Conservation (phyloP, 2,113 vertebrate species). For the Oenanthe oenanthe region DNA sequence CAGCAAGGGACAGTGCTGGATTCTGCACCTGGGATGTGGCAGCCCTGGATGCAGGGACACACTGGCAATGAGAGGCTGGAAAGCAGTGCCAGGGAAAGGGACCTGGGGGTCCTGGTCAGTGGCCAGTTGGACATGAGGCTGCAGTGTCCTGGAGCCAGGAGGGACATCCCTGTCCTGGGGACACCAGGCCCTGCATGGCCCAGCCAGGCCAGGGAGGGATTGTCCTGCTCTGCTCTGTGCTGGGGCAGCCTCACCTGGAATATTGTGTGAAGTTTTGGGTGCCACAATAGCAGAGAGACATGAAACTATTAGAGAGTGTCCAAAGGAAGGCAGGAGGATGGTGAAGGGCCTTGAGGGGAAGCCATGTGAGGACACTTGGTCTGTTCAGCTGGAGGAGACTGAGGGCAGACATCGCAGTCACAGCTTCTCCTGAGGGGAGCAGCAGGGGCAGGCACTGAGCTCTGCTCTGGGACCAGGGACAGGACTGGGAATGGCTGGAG, state of each 20-base stretch:
- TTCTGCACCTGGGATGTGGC: background rate
- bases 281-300: accelerated
- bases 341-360: background rate
- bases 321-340: background rate
- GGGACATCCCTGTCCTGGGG: background rate
- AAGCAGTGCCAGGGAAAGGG: background rate
- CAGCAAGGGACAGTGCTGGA: accelerated
- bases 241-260: background rate
- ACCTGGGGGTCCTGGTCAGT: background rate
- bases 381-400: background rate
- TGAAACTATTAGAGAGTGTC: accelerated
- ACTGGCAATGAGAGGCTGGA: background rate
- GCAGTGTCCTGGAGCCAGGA: background rate
- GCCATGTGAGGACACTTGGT: background rate
- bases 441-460: too few relatives aligned
- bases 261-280: background rate
- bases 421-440: background rate
- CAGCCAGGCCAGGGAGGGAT: too few relatives aligned
- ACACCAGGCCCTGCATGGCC: background rate
- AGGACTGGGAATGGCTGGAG: background rate
- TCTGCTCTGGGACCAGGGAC: background rate
- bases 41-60: background rate
- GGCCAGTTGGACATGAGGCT: background rate
- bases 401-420: background rate
- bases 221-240: background rate